These are phyloP conservation scores for Xenopus tropicalis DNA, from an alignment of 2,113 vertebrate genomes.

Conservation along the genomic window UCB_Xtro_10.0 CM004443.2:86171001-86171500, in stretches of 20 bases:
- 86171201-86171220: not conserved
- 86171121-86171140: constrained; percentile 36
- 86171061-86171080: constrained; percentile 44
- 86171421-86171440: too few species aligned
- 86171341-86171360: too few species aligned
- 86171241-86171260: not conserved
- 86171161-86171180: constrained; percentile 26
- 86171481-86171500: too few species aligned
- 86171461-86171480: too few species aligned
- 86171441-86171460: too few species aligned
- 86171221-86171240: not conserved
- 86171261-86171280: too few species aligned
- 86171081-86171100: constrained; percentile 42
- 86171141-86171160: constrained; percentile 22
- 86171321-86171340: too few species aligned
- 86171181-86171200: not conserved
- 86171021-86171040: constrained; percentile 36
- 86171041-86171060: constrained; percentile 40
- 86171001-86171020: constrained; percentile 32
- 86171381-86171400: too few species aligned
- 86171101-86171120: constrained; percentile 38
- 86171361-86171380: too few species aligned
- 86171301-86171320: too few species aligned
- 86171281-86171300: too few species aligned
- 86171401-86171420: too few species aligned